phyloP scores from a whole-genome alignment of 2,888 invertebrate genomes.

The Sphecodes monilicornis region DNA sequence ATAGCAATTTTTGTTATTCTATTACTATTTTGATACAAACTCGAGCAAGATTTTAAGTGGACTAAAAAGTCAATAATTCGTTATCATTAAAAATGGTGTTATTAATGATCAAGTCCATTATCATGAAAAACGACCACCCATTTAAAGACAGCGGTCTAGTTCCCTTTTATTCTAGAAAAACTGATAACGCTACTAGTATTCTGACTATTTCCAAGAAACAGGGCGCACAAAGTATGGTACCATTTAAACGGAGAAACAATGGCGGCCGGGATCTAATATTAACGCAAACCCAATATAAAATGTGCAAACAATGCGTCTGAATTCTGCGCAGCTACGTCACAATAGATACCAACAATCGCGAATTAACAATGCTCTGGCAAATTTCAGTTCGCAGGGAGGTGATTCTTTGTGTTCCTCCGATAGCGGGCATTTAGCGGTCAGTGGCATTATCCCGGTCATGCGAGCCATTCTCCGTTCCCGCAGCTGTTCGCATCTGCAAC shows the following conservation, averaged over 20 bases:
- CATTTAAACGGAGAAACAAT: background rate
- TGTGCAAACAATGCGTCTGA: background rate
- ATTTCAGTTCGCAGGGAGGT: background rate
- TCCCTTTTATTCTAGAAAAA: background rate
- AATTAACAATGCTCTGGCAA: background rate
- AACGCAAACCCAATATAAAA: background rate
- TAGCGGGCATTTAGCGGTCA: slow-evolving; percentile 2
- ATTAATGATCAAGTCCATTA: too few species aligned
- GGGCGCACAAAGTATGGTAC: background rate
- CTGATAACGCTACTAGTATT: background rate
- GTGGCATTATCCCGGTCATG: background rate
- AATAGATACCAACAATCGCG: slow-evolving; percentile 2
- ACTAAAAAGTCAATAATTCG: too few species aligned
- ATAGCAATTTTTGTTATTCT: too few species aligned
- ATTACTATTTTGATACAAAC: too few species aligned
- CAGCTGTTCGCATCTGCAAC: slow-evolving; percentile 3
- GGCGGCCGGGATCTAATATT: background rate
- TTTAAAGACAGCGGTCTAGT: background rate
- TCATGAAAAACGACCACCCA: too few species aligned
- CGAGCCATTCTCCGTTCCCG: slow-evolving; percentile 2
- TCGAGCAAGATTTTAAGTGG: too few species aligned
- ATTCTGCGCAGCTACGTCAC: background rate
- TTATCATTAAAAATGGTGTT: too few species aligned
- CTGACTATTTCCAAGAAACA: background rate
- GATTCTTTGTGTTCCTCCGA: background rate